Evolutionary conservation across 2,888 invertebrate genomes (phyloP).

Genomic region (Pollenia griseotomentosa): DNA sequence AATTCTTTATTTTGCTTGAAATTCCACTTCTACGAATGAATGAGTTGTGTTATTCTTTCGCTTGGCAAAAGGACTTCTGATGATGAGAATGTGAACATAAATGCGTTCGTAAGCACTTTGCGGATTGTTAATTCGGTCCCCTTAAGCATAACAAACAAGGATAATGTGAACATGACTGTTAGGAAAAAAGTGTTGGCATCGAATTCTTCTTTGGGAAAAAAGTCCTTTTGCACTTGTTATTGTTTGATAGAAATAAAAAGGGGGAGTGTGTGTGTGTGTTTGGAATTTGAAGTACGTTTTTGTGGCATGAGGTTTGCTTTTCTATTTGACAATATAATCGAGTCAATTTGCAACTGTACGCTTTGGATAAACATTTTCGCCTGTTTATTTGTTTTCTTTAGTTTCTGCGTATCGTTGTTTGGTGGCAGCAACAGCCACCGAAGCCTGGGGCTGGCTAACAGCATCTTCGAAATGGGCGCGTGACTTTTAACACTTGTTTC

Average conservation of each 20-base stretch:
- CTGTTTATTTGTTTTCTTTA: slow-evolving; percentile 27
- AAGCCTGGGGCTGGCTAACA: slow-evolving; percentile 21
- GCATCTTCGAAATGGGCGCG: slow-evolving; percentile 77
- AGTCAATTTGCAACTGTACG: slow-evolving; percentile 80
- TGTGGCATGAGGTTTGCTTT: slow-evolving; percentile 61
- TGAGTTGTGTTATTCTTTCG: slow-evolving; percentile 35
- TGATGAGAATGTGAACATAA: slow-evolving; percentile 57
- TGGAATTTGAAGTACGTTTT: slow-evolving; percentile 11
- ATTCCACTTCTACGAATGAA: slow-evolving; percentile 54
- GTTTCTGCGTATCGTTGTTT: slow-evolving; percentile 69
- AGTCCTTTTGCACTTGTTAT: slow-evolving; percentile 68
- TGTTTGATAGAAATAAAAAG: slow-evolving; percentile 52
- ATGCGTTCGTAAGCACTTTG: slow-evolving; percentile 81
- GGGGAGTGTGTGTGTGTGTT: slow-evolving; percentile 41
- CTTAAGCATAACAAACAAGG: slow-evolving; percentile 83
- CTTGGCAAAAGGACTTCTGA: slow-evolving; percentile 25
- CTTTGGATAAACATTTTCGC: slow-evolving; percentile 66
- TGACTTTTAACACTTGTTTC: slow-evolving; percentile 82
- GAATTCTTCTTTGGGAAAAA: slow-evolving; percentile 7
- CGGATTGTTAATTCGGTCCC: slow-evolving; percentile 82
- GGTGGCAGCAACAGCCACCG: slow-evolving; percentile 11
- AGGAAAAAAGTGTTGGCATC: slow-evolving; percentile 47
- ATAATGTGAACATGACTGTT: slow-evolving; percentile 78
- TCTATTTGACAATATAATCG: slow-evolving; percentile 80
- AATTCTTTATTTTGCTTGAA: slow-evolving; percentile 42